Conservation (phyloP, 23 tunicate genomes). For the Phallusia fumigata region DNA sequence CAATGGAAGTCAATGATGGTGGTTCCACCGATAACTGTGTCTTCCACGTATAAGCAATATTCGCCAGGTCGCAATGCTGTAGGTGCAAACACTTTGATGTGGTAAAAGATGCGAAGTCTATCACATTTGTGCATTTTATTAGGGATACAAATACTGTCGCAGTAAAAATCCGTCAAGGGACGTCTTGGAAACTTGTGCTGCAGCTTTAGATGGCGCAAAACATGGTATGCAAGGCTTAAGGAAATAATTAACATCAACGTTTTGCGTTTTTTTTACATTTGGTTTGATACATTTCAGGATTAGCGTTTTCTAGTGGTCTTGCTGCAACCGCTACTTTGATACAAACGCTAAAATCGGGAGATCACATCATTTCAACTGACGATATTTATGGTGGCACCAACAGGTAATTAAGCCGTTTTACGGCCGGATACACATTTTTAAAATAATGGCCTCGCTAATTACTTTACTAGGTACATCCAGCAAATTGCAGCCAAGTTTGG, state of each 20-base stretch:
- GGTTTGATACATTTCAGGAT: slow-evolving; percentile 18
- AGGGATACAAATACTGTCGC: slow-evolving; percentile 94
- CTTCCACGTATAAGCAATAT: slow-evolving; percentile 88
- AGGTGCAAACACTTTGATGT: not conserved
- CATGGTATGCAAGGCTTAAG: no score
- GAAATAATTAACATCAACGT: no score
- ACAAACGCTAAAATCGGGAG: slow-evolving; percentile 77
- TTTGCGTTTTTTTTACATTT: no score
- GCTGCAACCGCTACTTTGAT: slow-evolving; percentile 80
- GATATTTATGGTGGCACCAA: slow-evolving; percentile 99
- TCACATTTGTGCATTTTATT: not conserved
- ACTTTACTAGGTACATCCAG: slow-evolving; percentile 61
- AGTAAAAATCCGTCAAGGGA: slow-evolving; percentile 96
- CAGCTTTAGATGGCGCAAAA: no score
- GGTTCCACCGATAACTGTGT: slow-evolving; percentile 87
- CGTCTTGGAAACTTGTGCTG: slow-evolving; percentile 17
- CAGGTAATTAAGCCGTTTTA: no score
- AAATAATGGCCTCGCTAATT: no score
- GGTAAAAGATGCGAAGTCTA: not conserved
- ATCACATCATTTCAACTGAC: slow-evolving; percentile 83
- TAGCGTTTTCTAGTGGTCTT: slow-evolving; percentile 89
- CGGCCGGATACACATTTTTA: no score
- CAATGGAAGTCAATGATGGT: slow-evolving; percentile 97
- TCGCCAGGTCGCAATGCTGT: slow-evolving; percentile 79
- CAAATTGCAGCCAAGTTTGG: slow-evolving; percentile 89